Percentiles rank a stretch among this genome's conserved stretches.
These are phyloP conservation scores for Apodemus sylvaticus DNA, from an alignment of 2,113 vertebrate species.

Conservation along the genomic window DNA sequence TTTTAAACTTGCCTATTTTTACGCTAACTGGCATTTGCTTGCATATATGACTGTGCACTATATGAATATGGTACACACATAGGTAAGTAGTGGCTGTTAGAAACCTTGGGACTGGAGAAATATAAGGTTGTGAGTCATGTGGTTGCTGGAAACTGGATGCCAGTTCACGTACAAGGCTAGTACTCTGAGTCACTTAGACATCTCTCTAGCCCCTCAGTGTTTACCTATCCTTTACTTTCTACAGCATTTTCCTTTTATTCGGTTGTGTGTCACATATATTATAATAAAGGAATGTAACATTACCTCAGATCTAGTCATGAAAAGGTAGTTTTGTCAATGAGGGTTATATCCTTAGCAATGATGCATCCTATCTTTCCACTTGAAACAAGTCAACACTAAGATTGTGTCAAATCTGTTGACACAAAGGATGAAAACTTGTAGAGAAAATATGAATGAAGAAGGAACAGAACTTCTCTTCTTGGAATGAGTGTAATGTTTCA, in stretches of 20 bases:
- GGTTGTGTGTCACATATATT: neutral
- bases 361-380: neutral
- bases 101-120: fast-evolving
- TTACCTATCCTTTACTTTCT: neutral
- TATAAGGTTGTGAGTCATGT: neutral
- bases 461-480: neutral
- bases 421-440: neutral
- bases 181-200: too few relatives aligned
- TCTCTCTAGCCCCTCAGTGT: neutral
- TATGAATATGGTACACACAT: neutral
- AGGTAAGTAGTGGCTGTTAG: neutral
- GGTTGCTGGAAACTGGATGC: neutral
- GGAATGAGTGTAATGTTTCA: too few relatives aligned
- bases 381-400: neutral
- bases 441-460: neutral
- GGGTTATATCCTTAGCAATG: neutral
- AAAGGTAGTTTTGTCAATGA: neutral
- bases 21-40: neutral
- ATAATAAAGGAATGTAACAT: neutral
- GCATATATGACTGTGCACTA: neutral
- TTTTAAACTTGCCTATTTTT: neutral
- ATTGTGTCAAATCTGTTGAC: neutral
- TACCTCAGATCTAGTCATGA: too few relatives aligned
- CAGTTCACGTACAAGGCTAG: neutral
- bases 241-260: neutral